Evolutionary conservation across 2,888 invertebrate genomes (phyloP).

Genomic region (Xestia rhomboidea): DNA sequence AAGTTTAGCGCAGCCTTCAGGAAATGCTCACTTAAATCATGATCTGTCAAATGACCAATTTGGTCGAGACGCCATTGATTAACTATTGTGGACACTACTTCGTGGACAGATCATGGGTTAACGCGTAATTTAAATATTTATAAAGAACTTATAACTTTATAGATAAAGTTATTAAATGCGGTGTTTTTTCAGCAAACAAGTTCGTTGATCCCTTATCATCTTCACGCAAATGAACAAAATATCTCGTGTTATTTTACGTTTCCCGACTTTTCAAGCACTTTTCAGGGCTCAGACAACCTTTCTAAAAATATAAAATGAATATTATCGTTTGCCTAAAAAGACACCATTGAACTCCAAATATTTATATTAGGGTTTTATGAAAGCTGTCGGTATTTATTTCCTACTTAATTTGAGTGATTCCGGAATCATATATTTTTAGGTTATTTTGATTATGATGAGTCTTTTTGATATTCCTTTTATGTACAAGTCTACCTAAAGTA

Average conservation of each 20-base stretch:
- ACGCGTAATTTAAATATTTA: not conserved
- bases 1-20: not conserved
- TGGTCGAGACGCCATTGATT: no score
- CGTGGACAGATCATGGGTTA: no score
- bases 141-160: not conserved
- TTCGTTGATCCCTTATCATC: not conserved
- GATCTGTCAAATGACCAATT: no score
- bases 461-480: not conserved
- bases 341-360: conserved; percentile 13
- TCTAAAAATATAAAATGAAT: conserved; percentile 27
- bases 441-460: not conserved
- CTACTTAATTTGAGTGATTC: not conserved
- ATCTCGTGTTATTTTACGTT: conserved; percentile 22
- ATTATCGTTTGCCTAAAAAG: conserved; percentile 6
- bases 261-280: conserved; percentile 3
- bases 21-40: no score
- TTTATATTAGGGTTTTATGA: conserved; percentile 15
- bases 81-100: no score
- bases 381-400: conserved; percentile 13
- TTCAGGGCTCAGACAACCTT: conserved; percentile 13
- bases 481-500: not conserved
- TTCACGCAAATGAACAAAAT: conserved; percentile 16
- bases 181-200: conserved; percentile 5
- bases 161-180: not conserved
- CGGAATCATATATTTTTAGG: not conserved